Evolutionary conservation across 2,888 invertebrate genomes (phyloP).

Genomic region (Leptinotarsa tumamoca): DNA sequence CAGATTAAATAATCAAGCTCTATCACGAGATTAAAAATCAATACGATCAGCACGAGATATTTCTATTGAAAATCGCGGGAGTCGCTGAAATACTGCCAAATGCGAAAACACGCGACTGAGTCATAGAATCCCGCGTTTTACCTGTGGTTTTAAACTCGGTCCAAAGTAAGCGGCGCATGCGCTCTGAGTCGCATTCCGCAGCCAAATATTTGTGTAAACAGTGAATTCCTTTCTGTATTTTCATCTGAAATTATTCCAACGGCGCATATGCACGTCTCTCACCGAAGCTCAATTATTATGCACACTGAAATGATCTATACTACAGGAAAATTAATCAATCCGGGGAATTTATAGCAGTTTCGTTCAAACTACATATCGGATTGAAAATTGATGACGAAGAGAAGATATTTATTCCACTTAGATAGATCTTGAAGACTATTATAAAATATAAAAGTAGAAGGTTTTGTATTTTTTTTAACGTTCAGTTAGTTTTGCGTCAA

Average conservation of each 20-base stretch:
- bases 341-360: not conserved
- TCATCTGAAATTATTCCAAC: constrained; percentile 47
- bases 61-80: constrained; percentile 31
- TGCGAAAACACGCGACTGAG: constrained; percentile 54
- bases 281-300: not conserved
- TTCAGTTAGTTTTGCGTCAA: too few species aligned
- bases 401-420: too few species aligned
- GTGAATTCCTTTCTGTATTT: constrained; percentile 55
- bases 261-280: constrained; percentile 35
- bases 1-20: not conserved
- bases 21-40: not conserved
- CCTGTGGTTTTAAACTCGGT: constrained; percentile 58
- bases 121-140: constrained; percentile 60
- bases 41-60: constrained; percentile 13
- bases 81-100: constrained; percentile 38
- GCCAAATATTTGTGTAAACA: constrained; percentile 58
- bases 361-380: not conserved
- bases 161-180: constrained; percentile 55
- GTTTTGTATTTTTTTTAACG: too few species aligned
- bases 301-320: not conserved
- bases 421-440: too few species aligned
- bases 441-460: too few species aligned
- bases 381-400: too few species aligned
- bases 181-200: constrained; percentile 51
- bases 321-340: not conserved